These are phyloP conservation scores for Antheraea assamensis DNA, from an alignment of 2,888 invertebrate genomes.

Conservation along the genomic window DNA sequence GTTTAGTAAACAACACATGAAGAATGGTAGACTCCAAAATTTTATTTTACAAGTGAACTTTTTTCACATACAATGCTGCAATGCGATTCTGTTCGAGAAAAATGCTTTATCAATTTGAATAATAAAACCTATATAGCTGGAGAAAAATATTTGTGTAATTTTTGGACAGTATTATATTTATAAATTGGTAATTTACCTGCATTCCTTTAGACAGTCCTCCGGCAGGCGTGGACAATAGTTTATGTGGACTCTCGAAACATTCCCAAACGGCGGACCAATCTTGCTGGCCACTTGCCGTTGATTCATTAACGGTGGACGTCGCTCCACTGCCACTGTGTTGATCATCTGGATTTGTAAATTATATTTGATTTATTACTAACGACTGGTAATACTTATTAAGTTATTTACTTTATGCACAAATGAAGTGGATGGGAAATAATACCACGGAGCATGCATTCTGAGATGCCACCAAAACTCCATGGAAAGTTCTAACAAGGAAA, in stretches of 20 bases:
- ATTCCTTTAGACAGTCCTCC: constrained; percentile 89
- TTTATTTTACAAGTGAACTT: too few relatives aligned
- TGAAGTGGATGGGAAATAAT: too few relatives aligned
- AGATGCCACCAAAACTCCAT: too few relatives aligned
- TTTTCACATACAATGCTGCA: too few relatives aligned
- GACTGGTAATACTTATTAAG: neutral
- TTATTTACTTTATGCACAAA: too few relatives aligned
- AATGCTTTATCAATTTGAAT: too few relatives aligned
- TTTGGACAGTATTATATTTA: neutral
- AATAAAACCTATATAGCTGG: too few relatives aligned
- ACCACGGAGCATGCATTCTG: too few relatives aligned
- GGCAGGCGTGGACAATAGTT: constrained; percentile 84
- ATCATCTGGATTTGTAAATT: constrained; percentile 52
- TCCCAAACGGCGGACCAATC: constrained; percentile 94
- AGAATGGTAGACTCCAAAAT: too few relatives aligned
- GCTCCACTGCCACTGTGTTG: constrained; percentile 63
- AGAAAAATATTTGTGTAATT: neutral
- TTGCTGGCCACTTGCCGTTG: constrained; percentile 83
- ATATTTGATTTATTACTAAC: neutral
- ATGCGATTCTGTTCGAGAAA: too few relatives aligned
- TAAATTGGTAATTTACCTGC: constrained; percentile 77
- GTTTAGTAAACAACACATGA: too few relatives aligned
- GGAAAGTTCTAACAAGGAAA: too few relatives aligned
- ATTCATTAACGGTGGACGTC: constrained; percentile 75
- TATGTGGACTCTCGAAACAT: constrained; percentile 92